A percentile compares a stretch with the other conserved stretches of the same genome.
phyloP scores from a whole-genome alignment of 2,888 invertebrate species.

The Latrodectus elegans region DNA sequence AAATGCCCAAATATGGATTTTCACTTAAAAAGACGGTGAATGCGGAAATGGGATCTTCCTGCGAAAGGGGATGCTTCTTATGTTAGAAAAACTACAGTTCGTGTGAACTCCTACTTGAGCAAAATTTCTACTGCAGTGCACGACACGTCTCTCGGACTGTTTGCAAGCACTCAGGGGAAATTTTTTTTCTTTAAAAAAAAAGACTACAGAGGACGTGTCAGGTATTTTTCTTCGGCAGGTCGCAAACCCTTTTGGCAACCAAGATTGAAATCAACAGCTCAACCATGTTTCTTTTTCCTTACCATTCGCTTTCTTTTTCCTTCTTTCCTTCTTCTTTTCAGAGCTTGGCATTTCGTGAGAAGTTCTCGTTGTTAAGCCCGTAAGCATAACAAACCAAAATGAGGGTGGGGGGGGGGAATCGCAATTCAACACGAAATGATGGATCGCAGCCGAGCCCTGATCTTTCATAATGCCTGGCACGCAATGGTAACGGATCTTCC shows the following conservation, averaged over 20 bases:
- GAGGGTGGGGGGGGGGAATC: constrained; percentile 33
- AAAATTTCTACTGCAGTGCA: background rate
- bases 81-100: background rate
- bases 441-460: constrained; percentile 61
- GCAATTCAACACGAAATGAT: constrained; percentile 66
- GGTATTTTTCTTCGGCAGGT: background rate
- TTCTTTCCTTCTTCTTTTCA: constrained; percentile 11
- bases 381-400: constrained; percentile 64
- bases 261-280: constrained; percentile 64
- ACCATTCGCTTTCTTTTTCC: constrained; percentile 20
- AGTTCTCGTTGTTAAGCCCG: constrained; percentile 53
- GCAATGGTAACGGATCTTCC: constrained; percentile 68
- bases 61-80: background rate
- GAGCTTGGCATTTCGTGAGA: constrained; percentile 41
- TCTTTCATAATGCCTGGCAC: constrained; percentile 66
- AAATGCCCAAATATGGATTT: too few species aligned
- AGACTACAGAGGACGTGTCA: background rate
- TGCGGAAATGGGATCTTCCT: too few species aligned
- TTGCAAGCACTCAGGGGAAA: background rate
- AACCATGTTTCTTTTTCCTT: constrained; percentile 30
- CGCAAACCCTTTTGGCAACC: constrained; percentile 1
- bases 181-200: background rate
- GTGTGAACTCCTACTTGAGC: background rate
- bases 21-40: too few species aligned
- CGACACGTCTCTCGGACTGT: background rate